Evolutionary conservation across 2,113 vertebrate genomes (phyloP).

Genomic region (Forbesichthys agassizii): DNA sequence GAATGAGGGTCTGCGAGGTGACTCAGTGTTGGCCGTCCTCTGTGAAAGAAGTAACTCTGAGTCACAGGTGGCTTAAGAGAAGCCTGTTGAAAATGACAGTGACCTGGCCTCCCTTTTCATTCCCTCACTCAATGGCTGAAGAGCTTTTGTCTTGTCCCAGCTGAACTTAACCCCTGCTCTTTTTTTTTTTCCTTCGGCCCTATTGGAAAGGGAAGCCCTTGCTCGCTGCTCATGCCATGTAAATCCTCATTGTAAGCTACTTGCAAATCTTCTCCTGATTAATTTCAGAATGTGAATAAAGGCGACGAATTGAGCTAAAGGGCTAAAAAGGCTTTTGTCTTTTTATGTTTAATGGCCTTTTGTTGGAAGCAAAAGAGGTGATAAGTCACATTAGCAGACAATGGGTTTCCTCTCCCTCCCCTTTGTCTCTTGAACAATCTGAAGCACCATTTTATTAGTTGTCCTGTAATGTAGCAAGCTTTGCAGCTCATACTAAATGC

Average conservation of each 20-base stretch:
- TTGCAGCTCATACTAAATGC: constrained; percentile 46
- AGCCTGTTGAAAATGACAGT: neutral
- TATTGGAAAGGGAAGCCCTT: constrained; percentile 46
- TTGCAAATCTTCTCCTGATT: constrained; percentile 69
- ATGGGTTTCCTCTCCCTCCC: constrained; percentile 38
- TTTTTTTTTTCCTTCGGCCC: constrained; percentile 1
- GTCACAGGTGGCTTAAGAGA: constrained; percentile 25
- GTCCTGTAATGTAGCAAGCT: constrained; percentile 51
- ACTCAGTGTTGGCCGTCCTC: neutral
- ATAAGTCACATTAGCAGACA: constrained; percentile 73
- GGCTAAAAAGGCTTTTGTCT: constrained; percentile 63
- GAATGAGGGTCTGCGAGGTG: no score
- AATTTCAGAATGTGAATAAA: constrained; percentile 69
- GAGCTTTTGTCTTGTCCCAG: constrained; percentile 45
- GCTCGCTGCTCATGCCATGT: constrained; percentile 31
- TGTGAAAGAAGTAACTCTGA: constrained; percentile 15
- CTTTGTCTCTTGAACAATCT: constrained; percentile 63
- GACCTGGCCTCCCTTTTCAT: constrained; percentile 11
- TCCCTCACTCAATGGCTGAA: constrained; percentile 31
- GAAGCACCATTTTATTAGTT: constrained; percentile 59
- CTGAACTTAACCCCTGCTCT: constrained; percentile 35
- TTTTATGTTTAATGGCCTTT: constrained; percentile 71
- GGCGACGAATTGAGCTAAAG: constrained; percentile 47
- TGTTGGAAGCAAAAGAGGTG: constrained; percentile 59
- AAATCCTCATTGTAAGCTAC: constrained; percentile 66